A percentile compares a stretch with the other conserved stretches of the same genome.
These are phyloP conservation scores for Lutraria rhynchaena DNA, from an alignment of 1,140 invertebrate species.

Conservation along the genomic window DNA sequence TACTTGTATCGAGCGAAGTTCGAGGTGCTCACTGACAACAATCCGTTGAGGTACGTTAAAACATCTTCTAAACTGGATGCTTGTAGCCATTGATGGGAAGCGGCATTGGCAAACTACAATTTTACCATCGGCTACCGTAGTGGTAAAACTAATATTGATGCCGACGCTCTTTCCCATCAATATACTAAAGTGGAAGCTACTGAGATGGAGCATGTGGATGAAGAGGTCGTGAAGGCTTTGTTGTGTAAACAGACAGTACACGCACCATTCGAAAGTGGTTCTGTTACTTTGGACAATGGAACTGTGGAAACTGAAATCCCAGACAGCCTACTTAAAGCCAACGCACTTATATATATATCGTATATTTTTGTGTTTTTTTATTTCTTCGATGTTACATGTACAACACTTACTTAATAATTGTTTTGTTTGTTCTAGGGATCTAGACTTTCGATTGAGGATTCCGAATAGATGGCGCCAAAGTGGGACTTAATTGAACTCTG, in stretches of 20 bases:
- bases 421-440: no score
- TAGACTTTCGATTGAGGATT: no score
- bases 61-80: constrained; percentile 7
- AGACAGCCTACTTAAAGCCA: neutral
- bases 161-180: constrained; percentile 44
- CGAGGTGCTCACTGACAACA: no score
- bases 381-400: no score
- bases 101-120: constrained; percentile 10
- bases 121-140: constrained; percentile 33
- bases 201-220: neutral
- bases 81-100: neutral
- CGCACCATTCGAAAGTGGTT: neutral
- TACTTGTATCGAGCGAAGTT: constrained; percentile 10
- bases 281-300: neutral
- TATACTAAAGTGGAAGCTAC: constrained; percentile 1
- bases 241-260: neutral
- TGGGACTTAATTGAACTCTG: no score
- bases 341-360: neutral
- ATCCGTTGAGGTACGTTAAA: neutral
- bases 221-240: neutral
- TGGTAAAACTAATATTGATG: constrained; percentile 50
- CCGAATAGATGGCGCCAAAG: no score
- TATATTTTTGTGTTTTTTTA: no score
- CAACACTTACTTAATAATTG: no score
- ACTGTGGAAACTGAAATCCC: neutral